These are phyloP conservation scores for Ceraclea dissimilis DNA, from an alignment of 2,888 invertebrate species.

Conservation along the genomic window DNA sequence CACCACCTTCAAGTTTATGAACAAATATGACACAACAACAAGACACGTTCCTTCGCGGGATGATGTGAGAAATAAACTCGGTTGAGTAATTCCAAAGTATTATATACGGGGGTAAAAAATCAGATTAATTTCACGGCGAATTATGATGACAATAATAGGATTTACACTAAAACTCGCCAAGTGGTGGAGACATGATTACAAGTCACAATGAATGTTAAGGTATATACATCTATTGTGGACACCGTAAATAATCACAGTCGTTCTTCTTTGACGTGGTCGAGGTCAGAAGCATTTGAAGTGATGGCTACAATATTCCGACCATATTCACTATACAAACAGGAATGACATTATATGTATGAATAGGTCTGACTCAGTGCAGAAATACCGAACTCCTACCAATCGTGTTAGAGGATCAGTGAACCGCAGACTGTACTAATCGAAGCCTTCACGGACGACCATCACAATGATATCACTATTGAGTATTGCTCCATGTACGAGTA, in stretches of 20 bases:
- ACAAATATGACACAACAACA: background rate
- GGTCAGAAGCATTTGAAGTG: slow-evolving; percentile 17
- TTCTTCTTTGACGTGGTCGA: slow-evolving; percentile 19
- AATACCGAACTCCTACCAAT: background rate
- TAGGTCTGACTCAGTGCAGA: background rate
- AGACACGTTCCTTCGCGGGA: slow-evolving; percentile 8
- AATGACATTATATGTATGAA: background rate
- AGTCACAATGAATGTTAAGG: slow-evolving; percentile 20
- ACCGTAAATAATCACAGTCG: slow-evolving; percentile 19
- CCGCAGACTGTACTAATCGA: background rate
- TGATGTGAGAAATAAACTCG: slow-evolving; percentile 20
- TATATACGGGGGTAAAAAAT: slow-evolving; percentile 30
- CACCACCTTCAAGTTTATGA: background rate
- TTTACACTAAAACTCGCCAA: slow-evolving; percentile 36
- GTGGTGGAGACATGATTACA: slow-evolving; percentile 30
- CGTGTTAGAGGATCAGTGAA: background rate
- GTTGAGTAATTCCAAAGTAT: background rate
- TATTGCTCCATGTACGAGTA: background rate
- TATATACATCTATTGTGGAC: slow-evolving; percentile 16
- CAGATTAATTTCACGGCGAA: slow-evolving; percentile 42
- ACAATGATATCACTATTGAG: background rate
- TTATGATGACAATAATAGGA: slow-evolving; percentile 48
- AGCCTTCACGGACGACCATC: slow-evolving; percentile 1
- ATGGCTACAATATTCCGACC: slow-evolving; percentile 1
- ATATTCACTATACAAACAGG: slow-evolving; percentile 5